Conservation (phyloP, 2,797 vertebrate genomes). For the Chelon auratus region DNA sequence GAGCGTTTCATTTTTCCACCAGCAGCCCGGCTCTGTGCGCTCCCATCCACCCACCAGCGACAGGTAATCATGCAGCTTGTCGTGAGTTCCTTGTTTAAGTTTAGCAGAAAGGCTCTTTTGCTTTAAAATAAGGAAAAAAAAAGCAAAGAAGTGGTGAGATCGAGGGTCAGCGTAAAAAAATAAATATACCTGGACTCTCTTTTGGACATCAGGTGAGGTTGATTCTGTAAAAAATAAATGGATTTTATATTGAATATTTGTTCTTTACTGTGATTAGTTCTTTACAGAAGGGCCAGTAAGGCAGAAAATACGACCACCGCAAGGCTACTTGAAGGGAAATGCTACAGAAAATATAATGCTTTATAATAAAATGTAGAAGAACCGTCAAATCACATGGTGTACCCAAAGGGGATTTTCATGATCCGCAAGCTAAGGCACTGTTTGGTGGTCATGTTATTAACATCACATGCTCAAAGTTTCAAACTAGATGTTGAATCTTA, state of each 20-base stretch:
- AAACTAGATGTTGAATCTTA: neutral
- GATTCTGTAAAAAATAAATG: slow-evolving; percentile 88
- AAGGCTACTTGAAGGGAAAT: slow-evolving; percentile 4
- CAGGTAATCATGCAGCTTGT: slow-evolving; percentile 56
- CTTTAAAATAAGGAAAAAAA: slow-evolving; percentile 39
- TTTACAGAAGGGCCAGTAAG: slow-evolving; percentile 48
- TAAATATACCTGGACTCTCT: slow-evolving; percentile 85
- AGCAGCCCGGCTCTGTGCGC: slow-evolving; percentile 12
- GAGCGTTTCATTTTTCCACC: slow-evolving; percentile 1
- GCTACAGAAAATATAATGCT: slow-evolving; percentile 13
- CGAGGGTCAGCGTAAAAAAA: slow-evolving; percentile 60
- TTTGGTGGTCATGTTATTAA: slow-evolving; percentile 14
- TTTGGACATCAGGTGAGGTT: slow-evolving; percentile 82
- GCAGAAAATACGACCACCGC: slow-evolving; percentile 19
- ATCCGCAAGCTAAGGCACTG: slow-evolving; percentile 16
- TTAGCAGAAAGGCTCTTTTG: slow-evolving; percentile 32
- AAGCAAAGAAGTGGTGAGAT: slow-evolving; percentile 33
- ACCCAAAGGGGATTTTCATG: slow-evolving; percentile 36
- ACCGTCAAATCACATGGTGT: neutral
- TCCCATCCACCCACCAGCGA: neutral
- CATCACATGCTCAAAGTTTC: slow-evolving; percentile 17
- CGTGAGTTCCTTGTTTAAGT: slow-evolving; percentile 45
- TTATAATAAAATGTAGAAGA: neutral
- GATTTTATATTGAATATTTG: slow-evolving; percentile 80
- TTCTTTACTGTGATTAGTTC: slow-evolving; percentile 34